Evolutionary conservation across 2,113 vertebrate genomes (phyloP).

Genomic region (Orcinus orca): DNA sequence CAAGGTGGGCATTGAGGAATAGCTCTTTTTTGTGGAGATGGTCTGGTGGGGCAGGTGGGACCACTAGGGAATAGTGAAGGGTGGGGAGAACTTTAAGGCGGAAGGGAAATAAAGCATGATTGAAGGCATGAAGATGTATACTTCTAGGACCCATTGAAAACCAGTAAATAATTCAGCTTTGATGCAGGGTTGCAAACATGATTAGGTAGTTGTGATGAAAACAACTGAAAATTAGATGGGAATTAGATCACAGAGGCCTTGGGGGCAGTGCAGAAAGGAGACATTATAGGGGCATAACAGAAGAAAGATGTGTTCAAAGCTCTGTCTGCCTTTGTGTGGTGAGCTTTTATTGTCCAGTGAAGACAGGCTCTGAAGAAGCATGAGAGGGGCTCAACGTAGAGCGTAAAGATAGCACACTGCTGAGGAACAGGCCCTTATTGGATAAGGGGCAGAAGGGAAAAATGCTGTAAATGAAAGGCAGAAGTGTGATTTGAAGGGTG

Average conservation of each 20-base stretch:
- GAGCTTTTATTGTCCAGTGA: neutral
- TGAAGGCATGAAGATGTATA: neutral
- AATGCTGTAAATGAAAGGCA: neutral
- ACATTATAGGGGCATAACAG: accelerated
- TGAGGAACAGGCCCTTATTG: accelerated
- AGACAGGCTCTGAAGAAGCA: neutral
- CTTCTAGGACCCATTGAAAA: neutral
- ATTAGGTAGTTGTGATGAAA: neutral
- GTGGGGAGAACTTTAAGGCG: neutral
- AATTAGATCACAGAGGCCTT: neutral
- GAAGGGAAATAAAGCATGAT: neutral
- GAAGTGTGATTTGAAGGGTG: neutral
- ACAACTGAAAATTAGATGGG: neutral
- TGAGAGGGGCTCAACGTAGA: neutral
- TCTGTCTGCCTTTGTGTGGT: neutral
- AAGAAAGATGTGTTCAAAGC: neutral
- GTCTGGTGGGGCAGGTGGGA: no score
- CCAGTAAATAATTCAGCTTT: neutral
- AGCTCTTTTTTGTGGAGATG: neutral
- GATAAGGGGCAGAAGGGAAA: neutral
- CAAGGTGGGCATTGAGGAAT: neutral
- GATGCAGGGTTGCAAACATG: neutral
- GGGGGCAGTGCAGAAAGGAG: accelerated
- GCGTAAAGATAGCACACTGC: accelerated
- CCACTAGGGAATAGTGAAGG: neutral